Evolutionary conservation across 2,797 vertebrate species (phyloP), one percentile per base, ranked within the genome.

Genomic region (Threskiornis aethiopicus): DNA sequence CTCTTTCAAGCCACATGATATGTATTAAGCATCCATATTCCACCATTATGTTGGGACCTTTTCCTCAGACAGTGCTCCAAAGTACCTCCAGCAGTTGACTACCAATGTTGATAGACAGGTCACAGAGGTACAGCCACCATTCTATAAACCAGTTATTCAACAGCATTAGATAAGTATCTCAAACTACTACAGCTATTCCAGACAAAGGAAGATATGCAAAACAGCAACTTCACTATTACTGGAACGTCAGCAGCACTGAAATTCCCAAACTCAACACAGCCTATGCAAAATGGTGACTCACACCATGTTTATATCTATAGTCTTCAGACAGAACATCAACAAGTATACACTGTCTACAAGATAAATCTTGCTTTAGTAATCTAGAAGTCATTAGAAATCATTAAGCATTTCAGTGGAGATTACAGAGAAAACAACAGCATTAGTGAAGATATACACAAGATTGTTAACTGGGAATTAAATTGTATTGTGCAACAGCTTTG

Each of bases 321-420:
- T 5, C 76, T 49, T 64, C 76, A 84, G 44, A 64, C 28, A 64
- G 31, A 89, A 80, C 33, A 84, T 20, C 82, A 93, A 61, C 47
- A 46, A 81, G 76, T 10, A 75, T 19, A 51, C 16, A 46, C 37
- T n/a, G 61, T 0, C 80, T 46, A n/a, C 73, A 84, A 65, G 72
- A 75, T 35, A 93, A 88, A 91, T 70, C 83, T 86, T 82, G 54
- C 57, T 88, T 87, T 76, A 67, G 66, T 55, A 37, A 91, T 86
- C 73, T 62, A 61, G 28, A 76, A 86, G 49, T 78, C 90, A 54
- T 86, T 91, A 96, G 65, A 90, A 90, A 94, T 79, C 92, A 89
- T 89, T 92, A 93, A 88, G 77, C 55, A 70, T 92, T 93, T 93
- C 88, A 65, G 46, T 24, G 54, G 73, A 89, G 89, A 89, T 86